Conservation (phyloP, 2,113 vertebrate species). For the mouse (Mus musculus) region DNA sequence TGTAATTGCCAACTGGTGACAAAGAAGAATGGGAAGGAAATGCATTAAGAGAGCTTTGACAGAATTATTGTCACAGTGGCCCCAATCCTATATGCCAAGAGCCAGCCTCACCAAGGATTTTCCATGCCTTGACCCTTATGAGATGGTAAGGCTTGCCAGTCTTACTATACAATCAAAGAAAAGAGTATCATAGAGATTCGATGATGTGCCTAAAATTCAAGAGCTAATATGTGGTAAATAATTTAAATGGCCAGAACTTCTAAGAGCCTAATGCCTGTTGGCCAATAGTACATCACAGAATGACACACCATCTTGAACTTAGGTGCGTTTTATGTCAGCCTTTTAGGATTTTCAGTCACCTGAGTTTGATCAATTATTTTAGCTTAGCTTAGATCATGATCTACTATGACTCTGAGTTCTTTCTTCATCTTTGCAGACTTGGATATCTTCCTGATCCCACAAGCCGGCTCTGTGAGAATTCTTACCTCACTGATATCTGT, state of each 20-base stretch:
- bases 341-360: not conserved
- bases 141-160: not conserved
- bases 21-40: slow-evolving; percentile 62
- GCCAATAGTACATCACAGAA: not conserved
- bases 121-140: not conserved
- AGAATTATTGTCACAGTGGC: slow-evolving; percentile 32
- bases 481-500: not conserved
- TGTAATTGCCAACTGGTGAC: slow-evolving; percentile 76
- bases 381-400: not conserved
- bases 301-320: not conserved
- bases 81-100: not conserved
- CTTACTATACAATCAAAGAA: not conserved
- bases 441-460: slow-evolving; percentile 25
- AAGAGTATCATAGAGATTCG: not conserved
- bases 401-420: not conserved
- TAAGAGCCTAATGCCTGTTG: not conserved
- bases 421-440: slow-evolving; percentile 33
- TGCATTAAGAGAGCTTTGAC: not conserved
- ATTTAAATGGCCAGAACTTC: not conserved
- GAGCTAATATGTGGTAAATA: slow-evolving; percentile 2
- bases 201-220: not conserved
- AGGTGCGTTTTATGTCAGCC: not conserved
- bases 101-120: not conserved
- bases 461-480: not conserved
- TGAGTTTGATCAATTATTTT: not conserved